Evolutionary conservation across 64 coral and sea anemone species (phyloP), one percentile per base, ranked within the genome.

Genomic region (Acropora yongei): DNA sequence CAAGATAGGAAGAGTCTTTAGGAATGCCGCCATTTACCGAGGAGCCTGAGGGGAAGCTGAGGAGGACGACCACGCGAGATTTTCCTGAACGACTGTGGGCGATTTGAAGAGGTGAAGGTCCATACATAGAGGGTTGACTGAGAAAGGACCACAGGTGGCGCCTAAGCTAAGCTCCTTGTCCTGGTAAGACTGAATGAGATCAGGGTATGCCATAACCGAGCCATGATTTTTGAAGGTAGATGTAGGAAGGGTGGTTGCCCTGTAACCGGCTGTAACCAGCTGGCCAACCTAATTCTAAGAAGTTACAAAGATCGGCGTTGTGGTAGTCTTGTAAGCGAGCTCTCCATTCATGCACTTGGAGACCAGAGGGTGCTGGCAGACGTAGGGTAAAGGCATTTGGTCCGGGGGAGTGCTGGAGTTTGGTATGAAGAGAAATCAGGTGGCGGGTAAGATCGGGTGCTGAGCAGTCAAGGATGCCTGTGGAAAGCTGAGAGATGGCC

Each of bases 201-300:
- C 55, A 1, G 72, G 20, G 46, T 44, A 39, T 3, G 75, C 73
- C 20, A 46, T 6, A 3, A 74, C 87, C 4, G 87, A 89, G 42
- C 50, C 20, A 30, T 89, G 87, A 65, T 78, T 89, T 2, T 6
- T 78, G 48, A 43, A 16, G 1, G 87, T 61, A 46, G 74, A 89
- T 44, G 40, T 16, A 2, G 87, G 87, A 30, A 30, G 4, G 53
- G 39, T 14, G 44, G 75, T 75, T 66, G 50, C 1, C 2, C 47
- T 61, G 18, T 89, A 89, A 78, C 40, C 17, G 20, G 67, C 12
- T 3, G 87, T 89, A 89, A 78, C 40, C 17, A 30, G 49, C 12
- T 3, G 87, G 87, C 74, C 87, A 89, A 40, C 87, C 87, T 67
- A 61, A 89, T 2, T 77, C 39, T 39, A 89, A 6, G 9, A 78